Percentiles rank a stretch among this genome's conserved stretches.
Conservation (phyloP, 2,113 vertebrate genomes). For the Polypterus bichir region DNA sequence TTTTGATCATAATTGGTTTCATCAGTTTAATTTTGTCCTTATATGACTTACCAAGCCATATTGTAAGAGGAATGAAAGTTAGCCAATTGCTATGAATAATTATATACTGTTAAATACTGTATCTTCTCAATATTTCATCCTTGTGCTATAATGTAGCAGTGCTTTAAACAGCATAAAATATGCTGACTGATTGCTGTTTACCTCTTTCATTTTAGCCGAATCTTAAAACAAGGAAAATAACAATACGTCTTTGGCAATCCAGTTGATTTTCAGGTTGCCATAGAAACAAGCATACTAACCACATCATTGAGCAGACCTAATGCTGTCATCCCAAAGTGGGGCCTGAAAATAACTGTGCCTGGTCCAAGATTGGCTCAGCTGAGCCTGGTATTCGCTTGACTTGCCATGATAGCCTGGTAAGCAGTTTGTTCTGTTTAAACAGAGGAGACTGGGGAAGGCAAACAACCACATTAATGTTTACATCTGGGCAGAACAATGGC, state of each 20-base stretch:
- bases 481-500: no score
- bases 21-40: no score
- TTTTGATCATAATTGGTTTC: no score
- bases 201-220: not conserved
- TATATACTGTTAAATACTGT: no score
- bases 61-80: no score
- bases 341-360: slow-evolving; percentile 35
- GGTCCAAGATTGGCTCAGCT: slow-evolving; percentile 14
- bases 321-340: slow-evolving; percentile 45
- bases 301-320: slow-evolving; percentile 50
- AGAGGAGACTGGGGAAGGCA: not conserved
- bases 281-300: slow-evolving; percentile 60
- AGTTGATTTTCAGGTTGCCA: slow-evolving; percentile 55
- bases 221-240: slow-evolving; percentile 46
- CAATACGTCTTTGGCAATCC: slow-evolving; percentile 37
- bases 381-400: not conserved
- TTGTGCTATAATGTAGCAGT: no score
- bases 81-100: no score
- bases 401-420: not conserved
- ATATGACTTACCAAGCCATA: no score
- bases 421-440: not conserved
- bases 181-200: no score
- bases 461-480: no score
- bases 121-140: no score
- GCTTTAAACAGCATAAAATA: no score